phyloP scores from a whole-genome alignment of 1,140 invertebrate genomes.

The Thaumatotibia leucotreta region DNA sequence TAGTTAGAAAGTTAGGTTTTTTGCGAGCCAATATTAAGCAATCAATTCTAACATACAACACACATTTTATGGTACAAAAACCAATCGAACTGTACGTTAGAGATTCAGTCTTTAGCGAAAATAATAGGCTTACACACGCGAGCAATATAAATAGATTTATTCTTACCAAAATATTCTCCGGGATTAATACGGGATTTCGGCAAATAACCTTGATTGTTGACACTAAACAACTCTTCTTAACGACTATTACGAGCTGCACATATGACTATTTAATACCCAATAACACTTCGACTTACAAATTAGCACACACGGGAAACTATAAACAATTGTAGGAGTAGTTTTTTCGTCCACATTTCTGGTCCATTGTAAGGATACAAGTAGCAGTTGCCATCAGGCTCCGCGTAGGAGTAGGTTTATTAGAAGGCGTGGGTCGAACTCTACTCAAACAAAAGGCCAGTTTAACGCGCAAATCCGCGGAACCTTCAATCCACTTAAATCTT shows the following conservation, averaged over 20 bases:
- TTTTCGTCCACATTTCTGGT: conserved; percentile 43
- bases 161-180: conserved; percentile 15
- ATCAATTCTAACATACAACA: background rate
- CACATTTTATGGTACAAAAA: background rate
- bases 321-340: conserved; percentile 15
- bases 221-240: conserved; percentile 19
- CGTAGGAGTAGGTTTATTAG: conserved; percentile 68
- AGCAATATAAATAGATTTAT: background rate
- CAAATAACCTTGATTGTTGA: conserved; percentile 36
- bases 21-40: background rate
- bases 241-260: conserved; percentile 8
- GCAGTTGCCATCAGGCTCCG: conserved; percentile 43
- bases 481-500: conserved; percentile 32
- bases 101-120: background rate
- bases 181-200: conserved; percentile 23
- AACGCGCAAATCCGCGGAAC: conserved; percentile 32
- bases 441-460: conserved; percentile 61
- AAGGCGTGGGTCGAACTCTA: conserved; percentile 61
- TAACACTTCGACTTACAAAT: conserved; percentile 31
- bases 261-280: conserved; percentile 12
- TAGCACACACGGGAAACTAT: conserved; percentile 21
- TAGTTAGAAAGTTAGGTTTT: conserved; percentile 36
- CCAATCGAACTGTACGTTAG: no score
- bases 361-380: conserved; percentile 38
- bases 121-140: no score